phyloP scores from a whole-genome alignment of 2,888 invertebrate genomes.

The Leptinotarsa tumamoca region DNA sequence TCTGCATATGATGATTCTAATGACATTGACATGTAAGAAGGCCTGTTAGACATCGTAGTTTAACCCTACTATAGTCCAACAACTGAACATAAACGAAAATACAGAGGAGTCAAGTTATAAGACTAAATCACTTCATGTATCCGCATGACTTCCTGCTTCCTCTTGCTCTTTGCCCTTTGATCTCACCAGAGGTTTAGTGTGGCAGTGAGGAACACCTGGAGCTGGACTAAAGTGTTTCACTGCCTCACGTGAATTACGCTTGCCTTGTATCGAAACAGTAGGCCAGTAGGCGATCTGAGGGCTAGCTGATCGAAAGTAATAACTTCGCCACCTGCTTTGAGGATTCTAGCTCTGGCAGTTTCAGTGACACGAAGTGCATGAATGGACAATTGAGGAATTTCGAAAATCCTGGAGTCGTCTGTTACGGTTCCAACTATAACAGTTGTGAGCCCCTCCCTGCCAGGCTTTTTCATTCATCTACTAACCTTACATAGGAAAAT shows the following conservation, averaged over 20 bases:
- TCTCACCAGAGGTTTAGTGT: constrained; percentile 82
- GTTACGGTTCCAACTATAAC: constrained; percentile 97
- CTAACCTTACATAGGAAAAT: constrained; percentile 90
- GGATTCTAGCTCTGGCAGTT: constrained; percentile 93
- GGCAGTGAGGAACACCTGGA: constrained; percentile 97
- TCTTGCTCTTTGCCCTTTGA: constrained; percentile 99
- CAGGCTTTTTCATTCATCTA: constrained; percentile 88
- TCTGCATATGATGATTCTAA: too few species aligned
- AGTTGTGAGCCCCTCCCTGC: constrained; percentile 87
- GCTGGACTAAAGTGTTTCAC: constrained; percentile 97
- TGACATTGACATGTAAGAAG: too few species aligned
- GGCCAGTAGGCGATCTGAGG: constrained; percentile 90
- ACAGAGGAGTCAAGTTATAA: constrained; percentile 1
- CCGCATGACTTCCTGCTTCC: constrained; percentile 95
- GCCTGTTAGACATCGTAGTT: too few species aligned
- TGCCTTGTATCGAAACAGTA: constrained; percentile 94
- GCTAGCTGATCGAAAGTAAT: constrained; percentile 99
- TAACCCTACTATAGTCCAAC: too few species aligned
- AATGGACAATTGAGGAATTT: constrained; percentile 91
- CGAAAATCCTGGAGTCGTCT: constrained; percentile 92
- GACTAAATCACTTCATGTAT: constrained; percentile 81
- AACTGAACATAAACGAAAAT: constrained; percentile 1
- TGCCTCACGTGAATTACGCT: constrained; percentile 93
- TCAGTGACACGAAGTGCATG: constrained; percentile 95
- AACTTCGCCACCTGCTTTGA: constrained; percentile 91